Evolutionary conservation across 2,888 invertebrate genomes (phyloP).

Genomic region (Altica lythri): DNA sequence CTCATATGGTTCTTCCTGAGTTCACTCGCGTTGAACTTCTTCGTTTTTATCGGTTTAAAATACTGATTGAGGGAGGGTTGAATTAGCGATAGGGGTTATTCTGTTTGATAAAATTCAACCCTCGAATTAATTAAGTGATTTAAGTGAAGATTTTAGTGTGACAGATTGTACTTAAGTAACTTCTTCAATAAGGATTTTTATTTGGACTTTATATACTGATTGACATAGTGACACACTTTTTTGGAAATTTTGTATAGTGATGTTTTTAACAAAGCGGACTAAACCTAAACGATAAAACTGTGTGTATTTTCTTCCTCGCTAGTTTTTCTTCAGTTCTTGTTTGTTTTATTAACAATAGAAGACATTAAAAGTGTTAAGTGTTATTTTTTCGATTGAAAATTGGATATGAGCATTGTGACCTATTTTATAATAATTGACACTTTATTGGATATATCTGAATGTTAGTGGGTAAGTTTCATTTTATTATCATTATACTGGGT

Average conservation of each 20-base stretch:
- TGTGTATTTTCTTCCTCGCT: constrained; percentile 4
- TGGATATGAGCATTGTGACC: constrained; percentile 50
- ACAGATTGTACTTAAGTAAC: neutral
- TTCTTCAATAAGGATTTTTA: neutral
- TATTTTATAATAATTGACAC: constrained; percentile 36
- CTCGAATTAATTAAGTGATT: neutral
- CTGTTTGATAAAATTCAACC: neutral
- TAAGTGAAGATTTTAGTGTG: no score
- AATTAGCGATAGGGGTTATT: neutral
- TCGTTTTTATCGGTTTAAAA: neutral
- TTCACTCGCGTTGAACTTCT: neutral
- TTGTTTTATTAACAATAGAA: constrained; percentile 12
- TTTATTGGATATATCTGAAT: constrained; percentile 28
- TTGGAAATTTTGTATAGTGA: constrained; percentile 37
- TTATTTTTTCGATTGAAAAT: constrained; percentile 1
- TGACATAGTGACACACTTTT: constrained; percentile 52
- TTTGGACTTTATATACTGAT: constrained; percentile 1
- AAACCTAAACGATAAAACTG: constrained; percentile 46
- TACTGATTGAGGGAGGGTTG: neutral
- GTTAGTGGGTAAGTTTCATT: constrained; percentile 40
- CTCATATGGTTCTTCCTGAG: neutral
- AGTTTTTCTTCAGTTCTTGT: constrained; percentile 15
- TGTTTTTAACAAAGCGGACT: constrained; percentile 46
- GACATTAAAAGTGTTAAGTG: constrained; percentile 25
- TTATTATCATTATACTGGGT: constrained; percentile 16